Base-by-base conservation (phyloP, 2,113 vertebrate species). In the Gambusia affinis region DNA sequence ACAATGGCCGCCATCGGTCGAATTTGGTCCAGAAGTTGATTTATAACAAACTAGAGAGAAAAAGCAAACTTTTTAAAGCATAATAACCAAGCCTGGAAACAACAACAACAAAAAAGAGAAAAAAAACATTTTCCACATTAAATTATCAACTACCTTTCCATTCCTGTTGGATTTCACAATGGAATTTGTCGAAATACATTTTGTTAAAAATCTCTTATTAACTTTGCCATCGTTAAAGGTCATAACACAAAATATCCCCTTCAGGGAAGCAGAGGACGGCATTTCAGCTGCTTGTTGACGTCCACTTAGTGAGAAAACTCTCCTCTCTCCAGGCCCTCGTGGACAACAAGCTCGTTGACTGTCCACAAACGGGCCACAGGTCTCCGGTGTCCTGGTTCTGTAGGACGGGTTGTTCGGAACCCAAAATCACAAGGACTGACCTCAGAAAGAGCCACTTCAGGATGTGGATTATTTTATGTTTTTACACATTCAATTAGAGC, bases 311-410 rank as follows among this genome's bases (percentile, higher is more conserved):
- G 81, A 65, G 73, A 33, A 67, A 79, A 74, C 82, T 90, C 84
- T 85, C 57, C 35, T 2, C 66, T 12, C 64, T 77, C 79, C 82
- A 78, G 28, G 76, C 72, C 81, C 67, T 72, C 71, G 74, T 65
- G 17, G 82, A 77, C 82, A 80, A 63, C 76, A 24, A 65, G 79
- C 85, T 78, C 24, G 76, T 90, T 84, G 89, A 88, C 71, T 44
- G 83, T 84, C 75, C 70, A 12, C 67, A 35, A 66, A 73, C 80
- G 80, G 85, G 75, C 81, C 66, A 39, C 60, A 30, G 85, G 85
- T 79, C 78, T 67, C 69, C 1, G 2, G 64, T 31, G 79, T 76
- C 80, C 51, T 19, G 0, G 76, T 76, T 77, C 78, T 64, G 1
- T 24, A 30, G 75, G 73, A 76, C 72, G 29, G 72, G 76, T 64